These are phyloP conservation scores for Cairina moschata DNA, from an alignment of 2,113 vertebrate genomes.

Conservation along the genomic window DNA sequence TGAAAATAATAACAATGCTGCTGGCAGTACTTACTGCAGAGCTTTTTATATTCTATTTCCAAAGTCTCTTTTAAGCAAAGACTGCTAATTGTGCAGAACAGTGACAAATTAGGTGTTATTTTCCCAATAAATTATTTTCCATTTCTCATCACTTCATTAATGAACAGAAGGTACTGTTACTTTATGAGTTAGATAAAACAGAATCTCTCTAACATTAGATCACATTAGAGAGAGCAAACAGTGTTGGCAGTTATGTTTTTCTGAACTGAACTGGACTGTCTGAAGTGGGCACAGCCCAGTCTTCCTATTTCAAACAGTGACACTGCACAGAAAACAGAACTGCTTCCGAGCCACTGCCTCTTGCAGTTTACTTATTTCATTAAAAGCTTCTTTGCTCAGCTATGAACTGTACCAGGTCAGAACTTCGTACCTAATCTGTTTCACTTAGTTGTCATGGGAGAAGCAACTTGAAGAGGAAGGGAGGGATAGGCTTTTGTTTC, in stretches of 20 bases:
- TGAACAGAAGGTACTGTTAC: neutral
- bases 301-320: neutral
- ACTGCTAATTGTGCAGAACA: neutral
- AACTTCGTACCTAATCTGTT: neutral
- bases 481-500: neutral
- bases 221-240: neutral
- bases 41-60: neutral
- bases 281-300: neutral
- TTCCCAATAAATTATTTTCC: neutral
- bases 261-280: neutral
- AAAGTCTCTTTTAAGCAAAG: neutral
- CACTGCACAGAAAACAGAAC: neutral
- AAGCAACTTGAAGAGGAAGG: neutral
- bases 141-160: neutral
- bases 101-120: neutral
- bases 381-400: neutral
- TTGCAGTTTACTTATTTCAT: neutral
- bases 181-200: neutral
- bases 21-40: neutral
- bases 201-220: neutral
- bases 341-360: neutral
- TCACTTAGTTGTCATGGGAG: neutral
- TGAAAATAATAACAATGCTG: neutral
- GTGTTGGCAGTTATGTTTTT: neutral
- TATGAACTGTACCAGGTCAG: neutral